Conservation (phyloP, 2,888 invertebrate genomes). For the Trichogramma dendrolimi region DNA sequence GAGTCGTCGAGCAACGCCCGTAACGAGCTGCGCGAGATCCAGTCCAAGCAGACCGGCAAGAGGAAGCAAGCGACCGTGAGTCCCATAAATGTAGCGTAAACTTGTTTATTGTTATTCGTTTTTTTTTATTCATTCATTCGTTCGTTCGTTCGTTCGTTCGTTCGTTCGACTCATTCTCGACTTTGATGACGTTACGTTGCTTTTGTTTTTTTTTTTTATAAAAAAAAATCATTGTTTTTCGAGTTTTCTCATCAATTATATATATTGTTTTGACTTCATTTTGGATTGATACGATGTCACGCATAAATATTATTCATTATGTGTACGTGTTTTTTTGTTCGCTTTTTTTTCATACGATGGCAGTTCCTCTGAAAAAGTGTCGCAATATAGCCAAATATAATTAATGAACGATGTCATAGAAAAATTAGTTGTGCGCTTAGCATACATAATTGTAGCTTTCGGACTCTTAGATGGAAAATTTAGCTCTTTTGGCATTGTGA, state of each 20-base stretch:
- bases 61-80: constrained; percentile 59
- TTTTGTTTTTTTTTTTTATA: constrained; percentile 7
- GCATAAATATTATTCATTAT: constrained; percentile 14
- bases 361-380: constrained; percentile 18
- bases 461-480: too few relatives aligned
- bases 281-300: constrained; percentile 14
- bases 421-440: too few relatives aligned
- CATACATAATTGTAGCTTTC: too few relatives aligned
- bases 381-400: constrained; percentile 7
- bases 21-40: constrained; percentile 67
- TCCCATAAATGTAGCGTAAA: constrained; percentile 48
- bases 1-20: constrained; percentile 64
- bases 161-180: constrained; percentile 26
- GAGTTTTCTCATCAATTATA: constrained; percentile 22
- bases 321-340: constrained; percentile 15
- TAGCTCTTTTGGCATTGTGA: too few relatives aligned
- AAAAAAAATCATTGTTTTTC: constrained; percentile 13
- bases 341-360: constrained; percentile 13
- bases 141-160: constrained; percentile 20
- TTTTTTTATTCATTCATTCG: constrained; percentile 7
- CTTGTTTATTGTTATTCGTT: constrained; percentile 34
- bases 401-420: too few relatives aligned
- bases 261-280: constrained; percentile 41
- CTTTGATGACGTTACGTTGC: constrained; percentile 12
- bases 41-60: constrained; percentile 53